Evolutionary conservation across 2,113 vertebrate genomes (phyloP), one percentile per base, ranked within the genome.

Genomic region (Pangasianodon hypophthalmus): DNA sequence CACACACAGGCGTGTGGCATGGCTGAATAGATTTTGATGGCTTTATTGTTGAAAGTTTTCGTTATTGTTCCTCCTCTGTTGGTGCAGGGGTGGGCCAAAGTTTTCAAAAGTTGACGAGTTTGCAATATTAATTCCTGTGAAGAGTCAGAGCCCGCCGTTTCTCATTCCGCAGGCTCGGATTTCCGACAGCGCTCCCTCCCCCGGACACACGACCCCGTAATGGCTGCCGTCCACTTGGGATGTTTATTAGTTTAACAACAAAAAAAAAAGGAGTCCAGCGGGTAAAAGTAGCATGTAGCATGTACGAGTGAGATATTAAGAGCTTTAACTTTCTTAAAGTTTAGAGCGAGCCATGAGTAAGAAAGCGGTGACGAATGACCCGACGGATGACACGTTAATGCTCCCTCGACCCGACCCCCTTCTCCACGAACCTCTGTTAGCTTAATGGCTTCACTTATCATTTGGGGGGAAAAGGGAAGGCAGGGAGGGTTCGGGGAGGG

Each of bases 1-100:
- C 93, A 94, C 92, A 91, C 91, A 92, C 91, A 90, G 93, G 94
- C 92, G 94, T 95, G 95, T 95, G 94, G 94, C 95, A 94, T 6
- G 24, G 56, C 93, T 92, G 93, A 93, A 88, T 93, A 95, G 88
- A 88, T 94, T 95, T 93, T 86, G 93, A 93, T 89, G 94, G 93
- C 94, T 95, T 95, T 94, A 96, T 95, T 92, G 93, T 95, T 37
- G 37, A 86, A 92, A 84, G 37, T 81, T 87, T 90, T 85, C 54
- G 44, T 67, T 84, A 67, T 90, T 69, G 56, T 89, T 87, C 86
- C 87, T 77, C 56, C 67, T 91, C 85, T 73, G 83, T 84, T 84
- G 81, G 89, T 64, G 32, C 87, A 69, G 89, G 67, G 67, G 84
- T 50, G 81, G 77, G 62, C 64, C 79, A 69, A 88, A 83, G 67